Conservation (phyloP, 2,888 invertebrate species). For the Luperina nickerlii region DNA sequence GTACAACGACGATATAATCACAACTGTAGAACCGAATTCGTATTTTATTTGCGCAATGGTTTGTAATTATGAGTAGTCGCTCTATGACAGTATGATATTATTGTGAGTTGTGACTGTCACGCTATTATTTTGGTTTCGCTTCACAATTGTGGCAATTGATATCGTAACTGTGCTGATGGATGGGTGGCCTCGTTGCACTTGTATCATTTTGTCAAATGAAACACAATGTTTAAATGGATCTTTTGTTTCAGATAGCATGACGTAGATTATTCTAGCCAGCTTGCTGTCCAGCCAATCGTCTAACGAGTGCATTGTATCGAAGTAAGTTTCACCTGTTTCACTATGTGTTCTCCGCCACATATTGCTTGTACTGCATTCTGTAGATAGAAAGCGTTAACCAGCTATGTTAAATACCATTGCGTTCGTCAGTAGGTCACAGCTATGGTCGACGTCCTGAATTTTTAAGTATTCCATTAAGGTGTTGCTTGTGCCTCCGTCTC, state of each 20-base stretch:
- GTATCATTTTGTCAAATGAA: constrained; percentile 54
- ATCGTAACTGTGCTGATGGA: constrained; percentile 67
- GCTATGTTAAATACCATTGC: constrained; percentile 68
- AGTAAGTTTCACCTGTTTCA: constrained; percentile 54
- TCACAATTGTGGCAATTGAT: constrained; percentile 69
- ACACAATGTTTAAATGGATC: constrained; percentile 48
- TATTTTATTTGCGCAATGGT: constrained; percentile 45
- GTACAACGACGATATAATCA: constrained; percentile 16
- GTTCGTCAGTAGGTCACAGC: constrained; percentile 81
- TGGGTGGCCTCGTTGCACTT: constrained; percentile 66
- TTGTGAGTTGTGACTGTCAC: constrained; percentile 46
- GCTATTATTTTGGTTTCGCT: constrained; percentile 65
- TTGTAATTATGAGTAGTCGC: constrained; percentile 48
- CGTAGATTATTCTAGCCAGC: constrained; percentile 70
- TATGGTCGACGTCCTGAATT: constrained; percentile 84
- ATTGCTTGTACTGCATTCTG: constrained; percentile 39
- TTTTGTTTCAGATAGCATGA: constrained; percentile 82
- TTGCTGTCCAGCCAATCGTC: constrained; percentile 46
- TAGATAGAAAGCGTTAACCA: constrained; percentile 64
- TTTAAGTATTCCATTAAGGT: constrained; percentile 87
- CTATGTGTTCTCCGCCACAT: constrained; percentile 33
- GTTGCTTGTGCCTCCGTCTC: constrained; percentile 71
- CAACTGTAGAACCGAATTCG: constrained; percentile 30
- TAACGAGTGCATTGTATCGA: constrained; percentile 46
- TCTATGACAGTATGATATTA: constrained; percentile 46